Conservation (phyloP, 1,140 invertebrate species). For the Protaetia brevitarsis region DNA sequence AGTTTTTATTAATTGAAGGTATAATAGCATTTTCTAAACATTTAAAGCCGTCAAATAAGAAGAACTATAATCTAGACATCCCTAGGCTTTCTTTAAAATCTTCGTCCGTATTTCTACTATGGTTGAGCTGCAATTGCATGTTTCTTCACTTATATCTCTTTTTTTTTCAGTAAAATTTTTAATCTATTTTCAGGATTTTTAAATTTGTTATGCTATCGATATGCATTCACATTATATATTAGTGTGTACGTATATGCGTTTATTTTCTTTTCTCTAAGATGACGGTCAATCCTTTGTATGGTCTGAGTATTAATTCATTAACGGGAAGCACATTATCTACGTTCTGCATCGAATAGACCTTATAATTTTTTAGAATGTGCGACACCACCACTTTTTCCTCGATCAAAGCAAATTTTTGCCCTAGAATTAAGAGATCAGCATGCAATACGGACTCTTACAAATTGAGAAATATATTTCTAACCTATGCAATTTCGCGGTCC, state of each 20-base stretch:
- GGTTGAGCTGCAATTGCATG: too few relatives aligned
- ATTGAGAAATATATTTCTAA: background rate
- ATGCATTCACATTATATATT: background rate
- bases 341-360: background rate
- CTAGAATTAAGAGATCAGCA: background rate
- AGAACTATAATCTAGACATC: too few relatives aligned
- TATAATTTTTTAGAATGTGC: slow-evolving; percentile 3
- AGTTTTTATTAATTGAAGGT: too few relatives aligned
- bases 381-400: background rate
- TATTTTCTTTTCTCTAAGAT: background rate
- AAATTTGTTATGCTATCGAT: too few relatives aligned
- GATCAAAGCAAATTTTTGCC: slow-evolving; percentile 2
- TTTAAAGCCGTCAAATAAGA: too few relatives aligned
- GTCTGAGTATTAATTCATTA: background rate
- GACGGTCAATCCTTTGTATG: background rate
- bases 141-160: too few relatives aligned
- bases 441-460: background rate
- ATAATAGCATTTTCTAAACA: too few relatives aligned
- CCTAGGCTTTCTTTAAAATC: too few relatives aligned
- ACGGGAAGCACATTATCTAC: background rate
- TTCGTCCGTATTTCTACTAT: too few relatives aligned
- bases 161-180: too few relatives aligned
- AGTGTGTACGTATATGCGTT: too few relatives aligned
- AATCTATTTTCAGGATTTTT: too few relatives aligned
- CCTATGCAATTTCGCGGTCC: slow-evolving; percentile 61